Evolutionary conservation across 2,888 invertebrate genomes (phyloP).

Genomic region (Brachynemurus nebulosus): DNA sequence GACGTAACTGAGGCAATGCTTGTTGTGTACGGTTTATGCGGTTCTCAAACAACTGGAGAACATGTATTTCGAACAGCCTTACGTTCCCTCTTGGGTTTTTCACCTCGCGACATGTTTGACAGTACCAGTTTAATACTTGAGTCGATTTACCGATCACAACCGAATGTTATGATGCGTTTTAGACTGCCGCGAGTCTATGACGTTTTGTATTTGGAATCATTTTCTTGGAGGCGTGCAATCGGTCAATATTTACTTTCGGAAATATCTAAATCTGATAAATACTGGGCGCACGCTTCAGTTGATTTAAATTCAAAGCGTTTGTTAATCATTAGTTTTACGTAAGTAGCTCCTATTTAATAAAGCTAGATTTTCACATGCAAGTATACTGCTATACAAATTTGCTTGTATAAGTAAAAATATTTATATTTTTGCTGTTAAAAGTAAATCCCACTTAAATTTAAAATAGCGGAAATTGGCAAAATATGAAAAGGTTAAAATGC

Average conservation of each 20-base stretch:
- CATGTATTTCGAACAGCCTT: neutral
- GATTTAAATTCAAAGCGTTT: conserved; percentile 39
- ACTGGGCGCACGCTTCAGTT: conserved; percentile 45
- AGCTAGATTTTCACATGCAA: no score
- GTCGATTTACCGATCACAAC: neutral
- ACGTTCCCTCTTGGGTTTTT: neutral
- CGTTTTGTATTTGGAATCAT: conserved; percentile 38
- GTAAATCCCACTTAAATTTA: no score
- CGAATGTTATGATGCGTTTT: conserved; percentile 20
- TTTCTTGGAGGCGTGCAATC: conserved; percentile 46
- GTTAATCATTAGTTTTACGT: conserved; percentile 49
- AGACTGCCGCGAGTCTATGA: conserved; percentile 17
- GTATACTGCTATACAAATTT: no score
- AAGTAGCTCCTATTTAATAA: no score
- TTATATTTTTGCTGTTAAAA: no score
- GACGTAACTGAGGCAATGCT: neutral
- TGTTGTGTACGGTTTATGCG: neutral
- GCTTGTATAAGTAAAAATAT: no score
- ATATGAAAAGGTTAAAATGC: no score
- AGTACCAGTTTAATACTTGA: neutral
- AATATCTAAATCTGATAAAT: conserved; percentile 43
- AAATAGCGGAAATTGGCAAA: no score
- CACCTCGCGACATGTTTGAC: neutral
- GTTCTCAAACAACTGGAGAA: neutral
- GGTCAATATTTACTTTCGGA: conserved; percentile 43